phyloP scores from a whole-genome alignment of 2,113 vertebrate genomes.

The Dicrurus megarhynchus region DNA sequence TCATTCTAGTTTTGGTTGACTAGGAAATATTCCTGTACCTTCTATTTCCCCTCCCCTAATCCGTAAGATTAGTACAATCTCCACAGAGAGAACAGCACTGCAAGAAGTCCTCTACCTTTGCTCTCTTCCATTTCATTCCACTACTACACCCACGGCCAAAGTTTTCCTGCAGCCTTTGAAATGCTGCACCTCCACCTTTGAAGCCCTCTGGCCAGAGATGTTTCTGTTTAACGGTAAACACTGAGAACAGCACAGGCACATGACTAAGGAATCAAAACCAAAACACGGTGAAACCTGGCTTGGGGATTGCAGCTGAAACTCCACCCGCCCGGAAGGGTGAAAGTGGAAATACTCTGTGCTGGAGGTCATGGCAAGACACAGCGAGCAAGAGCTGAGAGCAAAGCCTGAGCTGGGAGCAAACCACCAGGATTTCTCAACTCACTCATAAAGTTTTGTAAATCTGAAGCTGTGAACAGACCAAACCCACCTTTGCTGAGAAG shows the following conservation, averaged over 20 bases:
- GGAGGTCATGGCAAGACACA: background rate
- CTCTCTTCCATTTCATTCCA: background rate
- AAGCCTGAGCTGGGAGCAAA: background rate
- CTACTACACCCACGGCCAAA: background rate
- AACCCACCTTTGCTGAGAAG: background rate
- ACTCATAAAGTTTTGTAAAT: background rate
- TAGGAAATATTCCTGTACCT: background rate
- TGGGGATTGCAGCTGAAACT: background rate
- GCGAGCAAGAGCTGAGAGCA: background rate
- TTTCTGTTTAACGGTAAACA: constrained; percentile 5
- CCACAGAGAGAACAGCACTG: background rate
- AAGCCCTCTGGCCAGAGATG: background rate
- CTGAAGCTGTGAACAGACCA: background rate
- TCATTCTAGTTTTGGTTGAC: background rate
- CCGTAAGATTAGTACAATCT: background rate
- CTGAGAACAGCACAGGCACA: background rate
- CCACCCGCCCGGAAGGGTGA: background rate
- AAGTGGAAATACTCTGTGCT: background rate
- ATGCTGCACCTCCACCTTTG: background rate
- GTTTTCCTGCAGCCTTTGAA: background rate
- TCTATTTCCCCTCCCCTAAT: background rate
- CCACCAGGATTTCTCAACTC: background rate
- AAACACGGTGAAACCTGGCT: constrained; percentile 14
- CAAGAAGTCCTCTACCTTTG: background rate
- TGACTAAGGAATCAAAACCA: constrained; percentile 21